Base-by-base conservation (phyloP, 53 echinoderm and acorn worm species). In the Apostichopus leukothele region DNA sequence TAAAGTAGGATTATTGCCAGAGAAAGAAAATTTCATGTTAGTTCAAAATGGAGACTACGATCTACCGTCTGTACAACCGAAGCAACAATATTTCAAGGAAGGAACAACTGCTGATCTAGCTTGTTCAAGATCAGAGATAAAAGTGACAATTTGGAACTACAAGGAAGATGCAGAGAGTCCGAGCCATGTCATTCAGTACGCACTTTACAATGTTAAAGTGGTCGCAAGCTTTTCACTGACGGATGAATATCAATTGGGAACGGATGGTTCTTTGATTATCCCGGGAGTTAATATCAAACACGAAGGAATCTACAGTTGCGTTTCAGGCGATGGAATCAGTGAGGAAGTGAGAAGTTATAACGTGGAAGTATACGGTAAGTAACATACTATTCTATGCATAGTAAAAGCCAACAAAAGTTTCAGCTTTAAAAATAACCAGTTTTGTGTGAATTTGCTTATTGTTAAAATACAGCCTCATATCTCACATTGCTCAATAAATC, bases 351-450 rank as follows among this genome's bases (percentile, higher is more conserved):
- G 59, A 18, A 59, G 54, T 55, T 81, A 52, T 12, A 55, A 54
- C 39, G 81, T 81, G 16, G 19, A 19, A n/a, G 81, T 81, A 22
- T 81, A 81, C 12, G 81, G 81, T 81, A 55, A 11, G 55, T 77
- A 77, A 0, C 4, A 11, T 23, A 4, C n/a, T 76, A 12, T 12
- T n/a, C 6, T 20, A 57, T 57, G 10, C 10, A 57, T 57, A 57
- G 10, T 57, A 10, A 10, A 57, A 57, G 4, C 57, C 57, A 39
- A 39, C 39, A 0, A 3, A 2, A 39, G 39, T 39, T 39, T 39
- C 39, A 39, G 39, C 39, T 39, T 2, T 39, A 39, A 39, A 39
- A 39, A 39, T 39, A 39, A 3, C 39, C 39, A 39, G 39, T 39
- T 39, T 39, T 39, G 39, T 39, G 39, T 39, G 39, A 39, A 39